phyloP scores from a whole-genome alignment of 2,113 vertebrate species.

The Caretta caretta region DNA sequence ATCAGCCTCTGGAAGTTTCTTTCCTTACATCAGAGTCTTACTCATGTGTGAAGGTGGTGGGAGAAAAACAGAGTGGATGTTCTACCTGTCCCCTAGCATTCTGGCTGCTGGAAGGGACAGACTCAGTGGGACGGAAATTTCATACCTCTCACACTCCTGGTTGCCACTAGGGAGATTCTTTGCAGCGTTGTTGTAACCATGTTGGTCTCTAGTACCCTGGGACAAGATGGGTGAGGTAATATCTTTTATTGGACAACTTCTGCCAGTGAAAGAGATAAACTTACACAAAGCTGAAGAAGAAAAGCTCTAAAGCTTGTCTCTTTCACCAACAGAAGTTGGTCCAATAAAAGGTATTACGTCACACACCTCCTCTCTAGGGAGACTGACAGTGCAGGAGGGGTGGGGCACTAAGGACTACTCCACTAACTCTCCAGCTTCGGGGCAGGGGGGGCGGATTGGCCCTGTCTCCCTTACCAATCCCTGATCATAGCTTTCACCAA shows the following conservation, averaged over 20 bases:
- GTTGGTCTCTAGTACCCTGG: no score
- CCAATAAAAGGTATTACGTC: no score
- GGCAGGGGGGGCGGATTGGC: background rate
- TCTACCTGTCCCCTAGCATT: background rate
- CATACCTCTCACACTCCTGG: background rate
- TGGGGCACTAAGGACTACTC: background rate
- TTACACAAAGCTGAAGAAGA: no score
- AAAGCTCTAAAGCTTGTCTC: no score
- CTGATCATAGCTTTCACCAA: background rate
- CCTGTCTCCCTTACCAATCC: background rate
- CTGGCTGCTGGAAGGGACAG: background rate
- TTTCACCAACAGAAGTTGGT: no score
- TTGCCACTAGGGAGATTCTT: background rate
- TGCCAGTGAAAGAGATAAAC: no score
- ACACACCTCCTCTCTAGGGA: no score
- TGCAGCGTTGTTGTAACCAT: no score
- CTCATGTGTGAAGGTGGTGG: background rate
- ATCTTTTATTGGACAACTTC: no score
- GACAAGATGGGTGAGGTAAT: no score
- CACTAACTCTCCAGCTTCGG: background rate
- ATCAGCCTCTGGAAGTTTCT: background rate
- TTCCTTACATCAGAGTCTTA: background rate
- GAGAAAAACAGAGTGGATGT: background rate
- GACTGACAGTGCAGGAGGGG: no score
- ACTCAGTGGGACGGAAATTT: accelerated